A percentile compares a stretch with the other conserved stretches of the same genome.
phyloP scores from a whole-genome alignment of 2,113 vertebrate genomes.

The Cololabis saira region DNA sequence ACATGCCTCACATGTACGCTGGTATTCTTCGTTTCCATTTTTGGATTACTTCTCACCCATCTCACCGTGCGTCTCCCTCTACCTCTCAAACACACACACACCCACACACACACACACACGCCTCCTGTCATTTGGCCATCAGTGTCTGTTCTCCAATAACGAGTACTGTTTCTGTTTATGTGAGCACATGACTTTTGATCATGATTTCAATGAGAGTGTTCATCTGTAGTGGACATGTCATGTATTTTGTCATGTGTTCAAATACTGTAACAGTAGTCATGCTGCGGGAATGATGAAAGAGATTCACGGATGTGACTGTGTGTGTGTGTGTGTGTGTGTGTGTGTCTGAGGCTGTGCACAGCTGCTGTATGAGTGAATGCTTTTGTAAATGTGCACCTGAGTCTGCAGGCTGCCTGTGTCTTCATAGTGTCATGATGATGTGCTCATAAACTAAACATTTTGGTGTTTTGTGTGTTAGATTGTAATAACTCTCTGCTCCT shows the following conservation, averaged over 20 bases:
- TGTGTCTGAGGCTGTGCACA: conserved; percentile 10
- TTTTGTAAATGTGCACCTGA: conserved; percentile 50
- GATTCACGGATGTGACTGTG: conserved; percentile 2
- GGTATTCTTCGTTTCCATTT: conserved; percentile 80
- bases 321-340: conserved; percentile 19
- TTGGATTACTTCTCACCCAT: conserved; percentile 74
- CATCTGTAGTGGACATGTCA: conserved; percentile 38
- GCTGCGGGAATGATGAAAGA: conserved; percentile 49
- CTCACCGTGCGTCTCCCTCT: conserved; percentile 63
- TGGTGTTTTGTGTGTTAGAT: conserved; percentile 71
- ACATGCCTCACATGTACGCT: conserved; percentile 81
- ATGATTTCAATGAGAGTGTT: conserved; percentile 55
- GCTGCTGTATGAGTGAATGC: conserved; percentile 29
- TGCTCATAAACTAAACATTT: conserved; percentile 73
- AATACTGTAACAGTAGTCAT: conserved; percentile 31
- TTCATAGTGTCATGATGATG: conserved; percentile 71
- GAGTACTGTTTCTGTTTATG: conserved; percentile 81
- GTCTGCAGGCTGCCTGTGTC: conserved; percentile 65
- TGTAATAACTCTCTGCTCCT: conserved; percentile 80
- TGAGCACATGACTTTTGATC: conserved; percentile 71
- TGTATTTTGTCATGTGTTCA: conserved; percentile 55
- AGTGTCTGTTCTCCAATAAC: conserved; percentile 75
- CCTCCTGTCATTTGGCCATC: conserved; percentile 62
- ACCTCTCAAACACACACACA: conserved; percentile 33
- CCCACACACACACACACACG: conserved; percentile 38